Evolutionary conservation across 1,140 invertebrate genomes (phyloP).

Genomic region (Helicoverpa armigera): DNA sequence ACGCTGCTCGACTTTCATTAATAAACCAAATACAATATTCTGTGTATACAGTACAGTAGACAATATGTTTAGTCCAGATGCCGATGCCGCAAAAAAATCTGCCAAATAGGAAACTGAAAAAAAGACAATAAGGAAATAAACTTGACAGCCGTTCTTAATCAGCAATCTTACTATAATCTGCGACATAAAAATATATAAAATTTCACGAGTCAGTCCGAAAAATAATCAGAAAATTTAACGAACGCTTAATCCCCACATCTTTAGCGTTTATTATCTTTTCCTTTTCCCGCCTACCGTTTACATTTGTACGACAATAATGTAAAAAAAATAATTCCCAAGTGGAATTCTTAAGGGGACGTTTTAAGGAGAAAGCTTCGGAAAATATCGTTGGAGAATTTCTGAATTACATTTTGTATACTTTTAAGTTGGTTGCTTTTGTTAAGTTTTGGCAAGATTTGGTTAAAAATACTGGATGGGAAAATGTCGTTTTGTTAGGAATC

Average conservation of each 20-base stretch:
- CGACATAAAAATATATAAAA: not conserved
- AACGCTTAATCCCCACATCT: constrained; percentile 29
- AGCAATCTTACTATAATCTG: no score
- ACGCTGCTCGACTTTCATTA: no score
- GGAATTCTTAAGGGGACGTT: constrained; percentile 36
- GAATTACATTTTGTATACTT: constrained; percentile 32
- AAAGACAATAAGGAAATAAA: no score
- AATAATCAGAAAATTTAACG: constrained; percentile 20
- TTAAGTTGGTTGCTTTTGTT: constrained; percentile 23
- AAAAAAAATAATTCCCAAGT: constrained; percentile 34
- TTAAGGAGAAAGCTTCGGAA: constrained; percentile 12
- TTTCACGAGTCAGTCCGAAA: not conserved
- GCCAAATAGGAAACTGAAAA: no score
- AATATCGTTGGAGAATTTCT: constrained; percentile 11
- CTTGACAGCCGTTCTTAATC: no score
- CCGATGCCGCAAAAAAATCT: no score
- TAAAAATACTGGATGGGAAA: not conserved
- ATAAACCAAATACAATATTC: no score
- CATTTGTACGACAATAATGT: constrained; percentile 38
- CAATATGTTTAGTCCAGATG: no score
- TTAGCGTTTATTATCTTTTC: constrained; percentile 37
- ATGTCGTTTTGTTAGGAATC: not conserved
- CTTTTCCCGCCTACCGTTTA: constrained; percentile 27
- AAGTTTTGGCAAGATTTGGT: not conserved
- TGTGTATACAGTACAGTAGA: no score